phyloP scores from a whole-genome alignment of 2,888 invertebrate genomes.

The Pristionchus maxplancki region DNA sequence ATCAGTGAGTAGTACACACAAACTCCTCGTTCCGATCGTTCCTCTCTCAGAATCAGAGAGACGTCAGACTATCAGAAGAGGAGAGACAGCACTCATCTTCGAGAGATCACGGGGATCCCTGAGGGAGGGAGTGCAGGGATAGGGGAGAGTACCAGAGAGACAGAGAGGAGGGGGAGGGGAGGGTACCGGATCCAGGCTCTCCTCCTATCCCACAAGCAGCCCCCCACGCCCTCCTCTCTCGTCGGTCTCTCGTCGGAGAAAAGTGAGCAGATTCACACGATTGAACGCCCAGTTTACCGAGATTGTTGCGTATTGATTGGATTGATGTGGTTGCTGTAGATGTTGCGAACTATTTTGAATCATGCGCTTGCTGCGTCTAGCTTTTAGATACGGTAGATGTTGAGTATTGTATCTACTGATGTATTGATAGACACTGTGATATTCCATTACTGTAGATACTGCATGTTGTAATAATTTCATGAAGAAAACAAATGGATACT shows the following conservation, averaged over 20 bases:
- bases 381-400: no score
- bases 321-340: not conserved
- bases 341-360: not conserved
- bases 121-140: not conserved
- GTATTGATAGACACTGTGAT: no score
- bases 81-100: not conserved
- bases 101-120: conserved; percentile 30
- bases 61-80: not conserved
- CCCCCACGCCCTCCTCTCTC: conserved; percentile 24
- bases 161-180: conserved; percentile 27
- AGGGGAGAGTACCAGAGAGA: not conserved
- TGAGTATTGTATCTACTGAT: no score
- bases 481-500: not conserved
- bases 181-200: not conserved
- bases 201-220: conserved; percentile 41
- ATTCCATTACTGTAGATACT: not conserved
- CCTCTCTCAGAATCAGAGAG: not conserved
- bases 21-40: conserved; percentile 34
- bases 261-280: conserved; percentile 30
- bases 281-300: not conserved
- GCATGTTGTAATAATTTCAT: not conserved
- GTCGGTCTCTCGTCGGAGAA: conserved; percentile 42
- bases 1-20: conserved; percentile 5
- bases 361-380: no score
- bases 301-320: not conserved